Evolutionary conservation across 2,888 invertebrate species (phyloP).

Genomic region (Kuschelorhynchus macadamiae): DNA sequence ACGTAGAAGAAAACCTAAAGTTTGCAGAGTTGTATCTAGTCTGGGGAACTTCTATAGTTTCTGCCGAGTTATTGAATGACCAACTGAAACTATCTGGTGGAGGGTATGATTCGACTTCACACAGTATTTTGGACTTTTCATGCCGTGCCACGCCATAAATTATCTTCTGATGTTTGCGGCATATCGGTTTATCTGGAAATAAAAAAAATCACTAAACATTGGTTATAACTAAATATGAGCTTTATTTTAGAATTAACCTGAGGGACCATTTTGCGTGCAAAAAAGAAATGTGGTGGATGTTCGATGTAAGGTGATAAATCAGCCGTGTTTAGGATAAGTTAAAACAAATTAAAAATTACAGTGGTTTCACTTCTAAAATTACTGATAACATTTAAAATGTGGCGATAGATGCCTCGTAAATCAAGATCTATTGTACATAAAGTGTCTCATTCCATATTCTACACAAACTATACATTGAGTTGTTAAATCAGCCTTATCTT

Average conservation of each 20-base stretch:
- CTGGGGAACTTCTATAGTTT: conserved; percentile 82
- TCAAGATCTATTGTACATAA: too few species aligned
- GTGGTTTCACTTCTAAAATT: too few species aligned
- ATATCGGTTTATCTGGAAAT: conserved; percentile 85
- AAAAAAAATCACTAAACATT: background rate
- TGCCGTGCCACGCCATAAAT: conserved; percentile 88
- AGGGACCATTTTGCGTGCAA: too few species aligned
- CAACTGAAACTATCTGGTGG: conserved; percentile 87
- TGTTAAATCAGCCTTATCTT: too few species aligned
- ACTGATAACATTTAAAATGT: too few species aligned
- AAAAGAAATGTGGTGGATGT: too few species aligned
- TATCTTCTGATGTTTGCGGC: conserved; percentile 80
- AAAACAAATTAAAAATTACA: too few species aligned
- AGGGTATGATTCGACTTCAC: conserved; percentile 89
- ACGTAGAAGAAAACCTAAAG: conserved; percentile 74
- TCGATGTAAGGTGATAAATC: too few species aligned
- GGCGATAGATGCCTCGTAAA: too few species aligned
- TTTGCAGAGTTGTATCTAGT: conserved; percentile 75
- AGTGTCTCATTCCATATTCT: too few species aligned
- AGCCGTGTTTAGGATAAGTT: too few species aligned
- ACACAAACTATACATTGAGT: too few species aligned
- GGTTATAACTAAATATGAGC: background rate
- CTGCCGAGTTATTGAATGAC: conserved; percentile 91
- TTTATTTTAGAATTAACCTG: background rate
- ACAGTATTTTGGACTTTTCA: conserved; percentile 84